Conservation (phyloP, 2,888 invertebrate genomes). For the Cataglyphis albicans region DNA sequence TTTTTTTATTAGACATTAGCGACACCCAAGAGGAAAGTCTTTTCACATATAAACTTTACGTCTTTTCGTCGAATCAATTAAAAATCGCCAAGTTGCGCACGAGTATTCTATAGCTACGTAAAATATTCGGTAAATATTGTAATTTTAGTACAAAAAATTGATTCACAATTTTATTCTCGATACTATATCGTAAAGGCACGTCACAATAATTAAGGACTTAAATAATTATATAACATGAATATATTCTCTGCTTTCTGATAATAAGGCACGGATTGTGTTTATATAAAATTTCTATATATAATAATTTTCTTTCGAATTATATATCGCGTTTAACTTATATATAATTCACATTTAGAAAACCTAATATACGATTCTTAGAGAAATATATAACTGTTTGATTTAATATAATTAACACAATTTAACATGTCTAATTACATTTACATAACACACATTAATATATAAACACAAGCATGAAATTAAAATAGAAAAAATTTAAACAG, state of each 20-base stretch:
- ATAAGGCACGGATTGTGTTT: constrained; percentile 23
- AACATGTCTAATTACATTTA: constrained; percentile 16
- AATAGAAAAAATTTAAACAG: not conserved
- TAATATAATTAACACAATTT: not conserved
- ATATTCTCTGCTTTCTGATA: not conserved
- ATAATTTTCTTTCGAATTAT: constrained; percentile 1
- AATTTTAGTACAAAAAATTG: constrained; percentile 14
- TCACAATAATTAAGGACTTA: constrained; percentile 17
- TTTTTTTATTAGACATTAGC: constrained; percentile 7
- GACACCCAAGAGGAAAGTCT: not conserved
- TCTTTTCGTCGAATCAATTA: not conserved
- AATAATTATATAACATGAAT: constrained; percentile 26
- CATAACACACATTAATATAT: constrained; percentile 5
- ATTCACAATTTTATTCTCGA: constrained; percentile 15
- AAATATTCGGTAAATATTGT: constrained; percentile 6
- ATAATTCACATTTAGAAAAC: not conserved
- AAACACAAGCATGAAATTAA: constrained; percentile 30
- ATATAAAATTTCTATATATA: constrained; percentile 32
- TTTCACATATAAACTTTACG: not conserved
- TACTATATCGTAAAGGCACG: constrained; percentile 32
- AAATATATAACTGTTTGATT: not conserved
- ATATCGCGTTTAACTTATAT: constrained; percentile 16
- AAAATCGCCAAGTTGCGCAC: not conserved
- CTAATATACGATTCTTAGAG: constrained; percentile 6
- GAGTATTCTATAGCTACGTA: not conserved